Percentiles rank a stretch among this genome's conserved stretches.
phyloP scores from a whole-genome alignment of 2,888 invertebrate genomes.

The Ectemnius cavifrons region DNA sequence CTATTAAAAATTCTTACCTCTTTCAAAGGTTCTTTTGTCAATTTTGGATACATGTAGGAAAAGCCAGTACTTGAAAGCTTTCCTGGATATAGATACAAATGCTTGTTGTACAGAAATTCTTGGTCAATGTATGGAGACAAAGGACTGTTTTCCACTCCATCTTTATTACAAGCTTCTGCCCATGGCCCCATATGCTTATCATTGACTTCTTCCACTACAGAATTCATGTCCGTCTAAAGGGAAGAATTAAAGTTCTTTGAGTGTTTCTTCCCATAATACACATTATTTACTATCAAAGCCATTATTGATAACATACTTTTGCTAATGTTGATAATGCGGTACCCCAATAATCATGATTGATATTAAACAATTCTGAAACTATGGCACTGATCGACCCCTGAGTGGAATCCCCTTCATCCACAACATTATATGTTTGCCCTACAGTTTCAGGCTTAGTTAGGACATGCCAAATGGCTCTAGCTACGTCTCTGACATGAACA shows the following conservation, averaged over 20 bases:
- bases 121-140: constrained; percentile 92
- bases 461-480: constrained; percentile 89
- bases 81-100: constrained; percentile 86
- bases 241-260: constrained; percentile 21
- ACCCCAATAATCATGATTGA: constrained; percentile 93
- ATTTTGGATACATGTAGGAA: constrained; percentile 81
- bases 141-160: constrained; percentile 89
- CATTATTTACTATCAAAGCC: not conserved
- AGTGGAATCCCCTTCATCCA: constrained; percentile 89
- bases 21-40: constrained; percentile 82
- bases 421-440: constrained; percentile 88
- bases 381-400: constrained; percentile 91
- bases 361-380: constrained; percentile 89
- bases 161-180: constrained; percentile 90
- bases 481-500: constrained; percentile 91
- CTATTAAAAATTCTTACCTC: constrained; percentile 78
- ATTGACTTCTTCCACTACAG: constrained; percentile 93
- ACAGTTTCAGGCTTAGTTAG: constrained; percentile 79
- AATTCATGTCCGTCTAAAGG: constrained; percentile 86
- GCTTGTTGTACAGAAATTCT: constrained; percentile 89
- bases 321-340: constrained; percentile 89
- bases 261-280: not conserved
- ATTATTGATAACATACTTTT: constrained; percentile 80
- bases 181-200: constrained; percentile 96
- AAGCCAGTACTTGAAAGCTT: constrained; percentile 83